A percentile compares a stretch with the other conserved stretches of the same genome.
Evolutionary conservation across 2,113 vertebrate genomes (phyloP).

Genomic region (Chionodraco myersi): DNA sequence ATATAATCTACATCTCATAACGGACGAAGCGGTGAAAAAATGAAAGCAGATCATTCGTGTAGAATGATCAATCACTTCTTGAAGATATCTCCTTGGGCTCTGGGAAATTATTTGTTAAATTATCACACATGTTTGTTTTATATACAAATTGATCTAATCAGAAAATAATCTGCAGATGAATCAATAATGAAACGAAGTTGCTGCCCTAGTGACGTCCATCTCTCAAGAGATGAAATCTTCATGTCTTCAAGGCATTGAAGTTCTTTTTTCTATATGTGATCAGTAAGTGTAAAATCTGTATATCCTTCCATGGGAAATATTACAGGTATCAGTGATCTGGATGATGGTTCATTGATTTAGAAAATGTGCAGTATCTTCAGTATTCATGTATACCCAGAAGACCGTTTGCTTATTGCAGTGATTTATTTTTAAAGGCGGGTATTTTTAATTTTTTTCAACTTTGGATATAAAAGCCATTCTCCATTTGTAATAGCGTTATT

Average conservation of each 20-base stretch:
- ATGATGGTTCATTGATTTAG: neutral
- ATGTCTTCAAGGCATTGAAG: neutral
- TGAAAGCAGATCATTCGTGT: neutral
- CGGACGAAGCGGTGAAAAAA: neutral
- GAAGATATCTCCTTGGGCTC: neutral
- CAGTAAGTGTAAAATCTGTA: neutral
- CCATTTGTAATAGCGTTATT: conserved; percentile 41
- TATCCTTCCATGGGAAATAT: neutral
- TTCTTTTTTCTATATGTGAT: neutral
- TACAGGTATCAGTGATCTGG: neutral
- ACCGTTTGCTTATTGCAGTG: neutral
- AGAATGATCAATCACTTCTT: neutral
- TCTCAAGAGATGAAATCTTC: neutral
- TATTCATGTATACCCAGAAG: conserved; percentile 15
- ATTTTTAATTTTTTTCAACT: neutral
- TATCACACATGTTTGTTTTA: too few species aligned
- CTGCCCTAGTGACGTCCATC: neutral
- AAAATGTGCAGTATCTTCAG: neutral
- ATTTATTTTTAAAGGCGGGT: conserved; percentile 10
- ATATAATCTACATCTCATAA: conserved; percentile 9
- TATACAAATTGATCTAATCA: too few species aligned
- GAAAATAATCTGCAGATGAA: neutral
- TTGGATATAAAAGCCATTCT: conserved; percentile 27
- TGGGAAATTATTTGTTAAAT: neutral
- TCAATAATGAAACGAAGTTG: neutral